Conservation (phyloP, 1,140 invertebrate species). For the Danaus plexippus region DNA sequence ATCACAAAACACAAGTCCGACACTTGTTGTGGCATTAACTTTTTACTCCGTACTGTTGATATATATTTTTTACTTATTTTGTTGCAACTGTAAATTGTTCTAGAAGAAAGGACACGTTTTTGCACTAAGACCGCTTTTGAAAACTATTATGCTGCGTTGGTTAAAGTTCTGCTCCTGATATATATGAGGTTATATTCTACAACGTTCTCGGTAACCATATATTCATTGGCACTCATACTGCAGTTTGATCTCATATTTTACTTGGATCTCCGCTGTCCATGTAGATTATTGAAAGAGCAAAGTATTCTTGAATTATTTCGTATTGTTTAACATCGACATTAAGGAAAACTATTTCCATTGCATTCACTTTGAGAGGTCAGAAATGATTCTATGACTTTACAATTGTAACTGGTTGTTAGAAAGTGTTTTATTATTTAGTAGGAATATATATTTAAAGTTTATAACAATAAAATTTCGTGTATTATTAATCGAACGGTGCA, state of each 20-base stretch:
- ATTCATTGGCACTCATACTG: constrained; percentile 19
- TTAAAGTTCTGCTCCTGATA: constrained; percentile 8
- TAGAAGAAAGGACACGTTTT: constrained; percentile 12
- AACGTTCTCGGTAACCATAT: constrained; percentile 11
- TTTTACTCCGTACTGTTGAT: constrained; percentile 12
- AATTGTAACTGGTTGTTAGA: constrained; percentile 36
- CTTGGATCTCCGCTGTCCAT: constrained; percentile 25
- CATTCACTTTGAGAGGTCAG: constrained; percentile 32
- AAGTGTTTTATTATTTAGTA: constrained; percentile 30
- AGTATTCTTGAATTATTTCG: constrained; percentile 30
- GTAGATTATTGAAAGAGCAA: constrained; percentile 22
- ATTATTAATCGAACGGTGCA: too few species aligned
- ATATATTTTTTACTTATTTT: constrained; percentile 13
- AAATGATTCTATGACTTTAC: constrained; percentile 29
- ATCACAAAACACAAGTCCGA: too few species aligned
- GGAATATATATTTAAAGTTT: too few species aligned
- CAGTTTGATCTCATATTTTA: constrained; percentile 30
- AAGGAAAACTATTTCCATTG: constrained; percentile 25
- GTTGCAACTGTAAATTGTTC: constrained; percentile 12
- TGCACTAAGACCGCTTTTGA: constrained; percentile 5
- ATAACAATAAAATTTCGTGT: too few species aligned
- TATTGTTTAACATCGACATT: constrained; percentile 37
- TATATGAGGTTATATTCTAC: constrained; percentile 11
- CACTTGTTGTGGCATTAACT: too few species aligned
- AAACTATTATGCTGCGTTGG: constrained; percentile 16